These are phyloP conservation scores for Smittia sp. DNA, from an alignment of 2,888 invertebrate genomes.

Conservation along the genomic window DNA sequence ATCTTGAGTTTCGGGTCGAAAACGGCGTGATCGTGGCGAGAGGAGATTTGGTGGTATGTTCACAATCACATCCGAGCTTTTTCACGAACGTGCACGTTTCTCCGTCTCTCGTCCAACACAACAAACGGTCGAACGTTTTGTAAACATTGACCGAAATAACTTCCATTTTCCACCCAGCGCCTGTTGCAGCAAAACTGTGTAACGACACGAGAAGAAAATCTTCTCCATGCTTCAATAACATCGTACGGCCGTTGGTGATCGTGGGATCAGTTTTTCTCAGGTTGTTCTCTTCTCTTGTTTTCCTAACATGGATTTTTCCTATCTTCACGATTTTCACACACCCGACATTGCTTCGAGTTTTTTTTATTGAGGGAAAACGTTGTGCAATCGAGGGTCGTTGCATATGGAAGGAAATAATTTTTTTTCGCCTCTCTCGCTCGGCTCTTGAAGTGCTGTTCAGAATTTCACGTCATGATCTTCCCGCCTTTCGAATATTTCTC, in stretches of 20 bases:
- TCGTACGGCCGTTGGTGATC: background rate
- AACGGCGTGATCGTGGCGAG: background rate
- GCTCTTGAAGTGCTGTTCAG: background rate
- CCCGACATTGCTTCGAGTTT: background rate
- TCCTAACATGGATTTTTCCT: constrained; percentile 38
- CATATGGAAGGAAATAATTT: background rate
- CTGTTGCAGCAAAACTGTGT: background rate
- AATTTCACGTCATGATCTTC: background rate
- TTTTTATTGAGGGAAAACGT: background rate
- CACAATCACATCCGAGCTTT: constrained; percentile 5
- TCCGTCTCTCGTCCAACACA: background rate
- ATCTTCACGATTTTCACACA: background rate
- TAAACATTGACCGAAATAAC: constrained; percentile 35
- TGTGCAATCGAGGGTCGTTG: background rate
- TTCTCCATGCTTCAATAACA: constrained; percentile 35
- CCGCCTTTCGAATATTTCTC: background rate
- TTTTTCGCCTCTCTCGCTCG: background rate
- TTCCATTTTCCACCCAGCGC: background rate
- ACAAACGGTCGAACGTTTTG: constrained; percentile 1
- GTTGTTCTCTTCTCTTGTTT: constrained; percentile 28
- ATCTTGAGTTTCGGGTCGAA: background rate
- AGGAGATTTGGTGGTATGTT: background rate
- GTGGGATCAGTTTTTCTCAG: constrained; percentile 5
- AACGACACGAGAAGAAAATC: constrained; percentile 16
- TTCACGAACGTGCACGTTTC: background rate